Percentiles rank a stretch among this genome's conserved stretches.
These are phyloP conservation scores for Brachionus rotundiformis DNA, from an alignment of 1,140 invertebrate genomes.

Conservation along the genomic window DNA sequence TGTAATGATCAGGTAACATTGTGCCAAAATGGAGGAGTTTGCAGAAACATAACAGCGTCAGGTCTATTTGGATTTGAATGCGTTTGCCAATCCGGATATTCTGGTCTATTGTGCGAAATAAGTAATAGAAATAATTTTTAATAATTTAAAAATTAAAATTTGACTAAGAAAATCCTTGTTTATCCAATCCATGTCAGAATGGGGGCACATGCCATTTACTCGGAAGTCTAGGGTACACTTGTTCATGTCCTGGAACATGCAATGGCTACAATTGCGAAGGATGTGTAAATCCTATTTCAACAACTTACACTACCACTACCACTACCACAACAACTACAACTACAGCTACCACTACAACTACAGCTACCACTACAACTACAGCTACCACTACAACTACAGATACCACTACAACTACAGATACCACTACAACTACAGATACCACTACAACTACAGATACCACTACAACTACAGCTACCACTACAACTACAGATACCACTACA, in stretches of 20 bases:
- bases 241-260: not conserved
- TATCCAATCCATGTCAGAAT: not conserved
- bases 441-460: not conserved
- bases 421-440: too few relatives aligned
- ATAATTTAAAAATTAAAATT: not conserved
- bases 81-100: not conserved
- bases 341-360: too few relatives aligned
- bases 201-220: not conserved
- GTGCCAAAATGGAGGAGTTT: conserved; percentile 14
- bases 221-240: not conserved
- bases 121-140: not conserved
- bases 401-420: not conserved
- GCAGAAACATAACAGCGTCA: not conserved
- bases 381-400: not conserved
- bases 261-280: not conserved
- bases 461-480: not conserved
- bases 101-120: conserved; percentile 16
- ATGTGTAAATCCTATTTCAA: not conserved
- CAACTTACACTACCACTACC: not conserved
- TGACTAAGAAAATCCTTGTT: not conserved
- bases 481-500: too few relatives aligned
- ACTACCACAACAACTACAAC: not conserved
- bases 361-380: not conserved
- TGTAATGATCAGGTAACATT: not conserved
- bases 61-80: conserved; percentile 19